Evolutionary conservation across 2,113 vertebrate genomes (phyloP).

Genomic region (Aphelocoma coerulescens): DNA sequence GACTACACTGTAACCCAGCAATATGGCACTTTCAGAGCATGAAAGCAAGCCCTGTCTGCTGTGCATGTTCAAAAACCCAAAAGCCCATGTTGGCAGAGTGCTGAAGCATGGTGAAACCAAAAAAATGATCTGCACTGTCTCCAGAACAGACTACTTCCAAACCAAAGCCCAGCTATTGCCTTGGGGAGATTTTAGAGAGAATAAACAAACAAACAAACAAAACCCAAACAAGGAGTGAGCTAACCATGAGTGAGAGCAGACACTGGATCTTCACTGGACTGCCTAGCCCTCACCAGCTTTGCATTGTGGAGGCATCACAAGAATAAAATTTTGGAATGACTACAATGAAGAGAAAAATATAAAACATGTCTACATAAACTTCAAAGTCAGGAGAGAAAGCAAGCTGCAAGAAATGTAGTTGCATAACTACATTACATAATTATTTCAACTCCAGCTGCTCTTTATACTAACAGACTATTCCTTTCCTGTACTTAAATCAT

Average conservation of each 20-base stretch:
- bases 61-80: background rate
- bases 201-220: background rate
- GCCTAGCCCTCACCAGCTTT: background rate
- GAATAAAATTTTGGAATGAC: background rate
- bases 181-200: background rate
- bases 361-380: background rate
- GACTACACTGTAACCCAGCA: background rate
- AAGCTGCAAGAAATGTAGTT: background rate
- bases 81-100: background rate
- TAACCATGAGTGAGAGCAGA: background rate
- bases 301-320: background rate
- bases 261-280: background rate
- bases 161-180: background rate
- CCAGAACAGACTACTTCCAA: background rate
- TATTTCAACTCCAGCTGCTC: background rate
- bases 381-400: background rate
- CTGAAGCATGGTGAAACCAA: background rate
- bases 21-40: background rate
- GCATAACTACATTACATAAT: background rate
- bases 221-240: background rate
- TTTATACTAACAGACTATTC: background rate
- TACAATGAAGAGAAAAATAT: background rate
- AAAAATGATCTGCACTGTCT: background rate
- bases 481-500: background rate
- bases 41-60: background rate